phyloP scores from a whole-genome alignment of 2,797 vertebrate species.

The Sebastes trivittatus region DNA sequence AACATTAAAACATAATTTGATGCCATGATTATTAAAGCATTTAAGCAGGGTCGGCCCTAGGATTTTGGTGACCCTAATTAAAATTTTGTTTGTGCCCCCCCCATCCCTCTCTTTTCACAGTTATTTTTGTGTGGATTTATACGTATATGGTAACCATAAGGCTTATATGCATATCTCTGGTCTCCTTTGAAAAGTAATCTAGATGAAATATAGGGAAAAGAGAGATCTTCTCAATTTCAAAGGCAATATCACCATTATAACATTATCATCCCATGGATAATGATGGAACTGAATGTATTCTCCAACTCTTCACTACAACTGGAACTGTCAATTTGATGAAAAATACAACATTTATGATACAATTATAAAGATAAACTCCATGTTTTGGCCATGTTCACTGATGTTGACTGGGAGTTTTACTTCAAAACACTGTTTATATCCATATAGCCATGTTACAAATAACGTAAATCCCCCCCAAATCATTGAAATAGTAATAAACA shows the following conservation, averaged over 20 bases:
- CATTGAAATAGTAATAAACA: background rate
- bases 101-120: no score
- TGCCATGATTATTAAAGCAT: background rate
- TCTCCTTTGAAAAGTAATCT: background rate
- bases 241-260: background rate
- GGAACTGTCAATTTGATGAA: background rate
- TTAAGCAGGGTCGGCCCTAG: background rate
- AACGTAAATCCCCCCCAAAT: background rate
- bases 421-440: background rate
- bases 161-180: no score
- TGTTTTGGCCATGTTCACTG: no score
- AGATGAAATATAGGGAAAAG: background rate
- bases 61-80: no score
- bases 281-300: background rate
- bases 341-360: background rate
- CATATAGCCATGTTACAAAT: background rate
- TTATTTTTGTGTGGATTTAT: no score
- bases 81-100: no score
- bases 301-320: background rate
- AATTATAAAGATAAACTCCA: background rate
- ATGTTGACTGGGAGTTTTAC: no score
- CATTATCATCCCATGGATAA: background rate
- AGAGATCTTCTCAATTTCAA: no score
- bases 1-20: background rate
- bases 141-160: no score